Percentiles rank a stretch among this genome's conserved stretches.
These are phyloP conservation scores for Corythornis cristatus DNA, from an alignment of 2,113 vertebrate species.

Conservation along the genomic window DNA sequence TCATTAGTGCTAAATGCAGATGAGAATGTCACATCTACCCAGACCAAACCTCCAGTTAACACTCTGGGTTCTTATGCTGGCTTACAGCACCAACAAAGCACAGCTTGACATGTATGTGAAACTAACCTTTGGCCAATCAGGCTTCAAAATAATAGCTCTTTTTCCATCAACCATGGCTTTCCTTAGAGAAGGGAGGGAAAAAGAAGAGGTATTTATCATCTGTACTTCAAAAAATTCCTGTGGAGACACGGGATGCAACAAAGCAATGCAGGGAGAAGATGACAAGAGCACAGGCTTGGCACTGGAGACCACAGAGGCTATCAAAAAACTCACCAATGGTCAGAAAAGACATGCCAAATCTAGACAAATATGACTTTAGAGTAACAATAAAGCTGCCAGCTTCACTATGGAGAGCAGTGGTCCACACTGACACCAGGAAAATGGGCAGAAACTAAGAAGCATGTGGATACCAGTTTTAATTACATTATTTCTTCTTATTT, in stretches of 20 bases:
- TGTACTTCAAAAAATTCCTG: background rate
- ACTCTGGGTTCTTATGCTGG: background rate
- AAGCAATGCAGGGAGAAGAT: background rate
- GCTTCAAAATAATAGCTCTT: constrained; percentile 85
- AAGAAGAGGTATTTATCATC: background rate
- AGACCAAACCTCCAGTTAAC: background rate
- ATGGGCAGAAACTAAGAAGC: background rate
- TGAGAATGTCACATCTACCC: background rate
- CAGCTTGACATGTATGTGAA: background rate
- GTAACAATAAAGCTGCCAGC: background rate
- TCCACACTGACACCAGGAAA: background rate
- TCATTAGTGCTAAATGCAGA: background rate
- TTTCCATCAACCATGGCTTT: constrained; percentile 89
- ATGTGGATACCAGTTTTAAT: background rate
- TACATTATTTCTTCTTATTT: background rate
- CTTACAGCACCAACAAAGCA: background rate
- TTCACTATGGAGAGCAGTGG: background rate
- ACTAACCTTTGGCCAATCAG: constrained; percentile 91
- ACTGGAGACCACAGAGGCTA: background rate
- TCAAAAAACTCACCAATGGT: background rate
- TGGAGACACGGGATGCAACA: background rate
- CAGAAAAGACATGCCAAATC: background rate
- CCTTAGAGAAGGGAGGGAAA: constrained; percentile 68
- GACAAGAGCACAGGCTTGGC: background rate
- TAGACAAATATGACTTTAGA: background rate